Evolutionary conservation across 2,113 vertebrate species (phyloP).

Genomic region (Gnathonemus longibarbis): DNA sequence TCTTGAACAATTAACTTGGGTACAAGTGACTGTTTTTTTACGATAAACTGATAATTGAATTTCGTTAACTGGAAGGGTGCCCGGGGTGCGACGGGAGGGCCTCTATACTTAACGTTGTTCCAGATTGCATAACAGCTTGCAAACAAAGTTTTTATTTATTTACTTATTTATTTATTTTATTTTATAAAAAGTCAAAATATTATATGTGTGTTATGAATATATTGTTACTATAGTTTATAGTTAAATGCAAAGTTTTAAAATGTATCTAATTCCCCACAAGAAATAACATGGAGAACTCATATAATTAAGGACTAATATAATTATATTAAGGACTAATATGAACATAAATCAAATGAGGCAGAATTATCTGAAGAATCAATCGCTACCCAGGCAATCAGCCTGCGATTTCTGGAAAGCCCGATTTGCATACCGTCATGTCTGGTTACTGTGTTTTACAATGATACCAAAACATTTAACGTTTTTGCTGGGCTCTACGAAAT

Average conservation of each 20-base stretch:
- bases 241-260: neutral
- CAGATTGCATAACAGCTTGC: neutral
- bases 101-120: neutral
- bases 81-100: neutral
- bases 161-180: neutral
- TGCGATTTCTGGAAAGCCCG: constrained; percentile 5
- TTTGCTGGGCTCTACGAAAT: neutral
- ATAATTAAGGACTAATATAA: no score
- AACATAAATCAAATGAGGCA: neutral
- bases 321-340: no score
- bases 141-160: neutral
- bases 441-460: neutral
- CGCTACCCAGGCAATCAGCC: neutral
- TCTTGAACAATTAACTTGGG: neutral
- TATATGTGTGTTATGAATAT: neutral
- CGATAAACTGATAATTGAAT: neutral
- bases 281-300: neutral
- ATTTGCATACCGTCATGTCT: constrained; percentile 13
- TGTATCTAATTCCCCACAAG: neutral
- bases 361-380: neutral
- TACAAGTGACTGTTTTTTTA: neutral
- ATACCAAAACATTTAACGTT: neutral
- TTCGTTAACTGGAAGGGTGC: neutral
- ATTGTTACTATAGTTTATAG: neutral
- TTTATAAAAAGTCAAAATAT: neutral